phyloP scores from a whole-genome alignment of 2,888 invertebrate genomes.

The Polydrusus tereticollis region DNA sequence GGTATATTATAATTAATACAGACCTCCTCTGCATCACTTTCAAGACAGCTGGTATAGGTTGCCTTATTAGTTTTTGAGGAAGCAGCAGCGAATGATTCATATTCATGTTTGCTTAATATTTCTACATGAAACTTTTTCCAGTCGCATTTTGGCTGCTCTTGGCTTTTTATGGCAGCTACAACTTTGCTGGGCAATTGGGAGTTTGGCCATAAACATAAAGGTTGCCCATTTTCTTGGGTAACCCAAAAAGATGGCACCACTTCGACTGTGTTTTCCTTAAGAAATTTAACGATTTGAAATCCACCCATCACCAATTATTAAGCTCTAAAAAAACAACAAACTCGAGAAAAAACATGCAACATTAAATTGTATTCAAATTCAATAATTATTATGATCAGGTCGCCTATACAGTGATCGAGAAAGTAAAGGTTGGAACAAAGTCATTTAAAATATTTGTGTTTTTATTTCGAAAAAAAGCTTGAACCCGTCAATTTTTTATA shows the following conservation, averaged over 20 bases:
- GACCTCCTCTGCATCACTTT: background rate
- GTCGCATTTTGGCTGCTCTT: background rate
- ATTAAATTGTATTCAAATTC: background rate
- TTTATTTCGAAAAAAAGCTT: too few species aligned
- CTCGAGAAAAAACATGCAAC: background rate
- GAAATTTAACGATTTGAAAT: background rate
- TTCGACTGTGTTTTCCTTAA: background rate
- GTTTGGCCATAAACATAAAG: conserved; percentile 1
- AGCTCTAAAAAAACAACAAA: background rate
- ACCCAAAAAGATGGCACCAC: conserved; percentile 7
- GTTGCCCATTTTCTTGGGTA: background rate
- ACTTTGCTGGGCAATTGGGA: background rate
- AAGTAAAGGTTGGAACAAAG: too few species aligned
- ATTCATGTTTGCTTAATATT: background rate
- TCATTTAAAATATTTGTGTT: too few species aligned
- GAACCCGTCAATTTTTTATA: too few species aligned
- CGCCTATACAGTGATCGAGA: too few species aligned
- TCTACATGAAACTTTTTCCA: background rate
- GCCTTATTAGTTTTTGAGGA: background rate
- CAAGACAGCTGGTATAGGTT: background rate
- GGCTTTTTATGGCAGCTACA: background rate
- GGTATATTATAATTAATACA: background rate
- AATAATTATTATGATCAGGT: background rate
- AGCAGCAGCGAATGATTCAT: background rate
- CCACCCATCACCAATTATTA: background rate